phyloP scores from a whole-genome alignment of 2,888 invertebrate genomes.

The Crematogaster levior region DNA sequence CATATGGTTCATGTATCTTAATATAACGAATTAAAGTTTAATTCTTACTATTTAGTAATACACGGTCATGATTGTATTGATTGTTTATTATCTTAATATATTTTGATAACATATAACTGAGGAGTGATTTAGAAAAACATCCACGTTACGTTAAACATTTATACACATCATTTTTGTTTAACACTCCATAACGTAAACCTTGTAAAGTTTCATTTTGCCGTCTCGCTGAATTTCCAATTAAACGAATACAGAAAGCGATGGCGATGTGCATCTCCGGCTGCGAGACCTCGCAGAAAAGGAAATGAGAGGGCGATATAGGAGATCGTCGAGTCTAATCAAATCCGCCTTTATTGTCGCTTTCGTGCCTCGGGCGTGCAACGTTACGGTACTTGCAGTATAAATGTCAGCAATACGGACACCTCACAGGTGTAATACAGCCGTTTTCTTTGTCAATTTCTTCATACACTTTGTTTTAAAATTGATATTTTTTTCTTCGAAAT shows the following conservation, averaged over 20 bases:
- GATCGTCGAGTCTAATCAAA: slow-evolving; percentile 67
- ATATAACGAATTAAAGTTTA: too few species aligned
- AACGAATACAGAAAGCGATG: slow-evolving; percentile 52
- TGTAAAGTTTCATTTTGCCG: slow-evolving; percentile 48
- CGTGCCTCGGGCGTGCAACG: slow-evolving; percentile 30
- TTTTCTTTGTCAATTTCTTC: neutral
- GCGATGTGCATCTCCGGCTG: slow-evolving; percentile 25
- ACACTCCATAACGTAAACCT: neutral
- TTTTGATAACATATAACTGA: neutral
- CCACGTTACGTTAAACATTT: neutral
- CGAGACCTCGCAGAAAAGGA: slow-evolving; percentile 41
- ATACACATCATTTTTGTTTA: neutral
- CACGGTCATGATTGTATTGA: too few species aligned
- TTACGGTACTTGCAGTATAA: slow-evolving; percentile 55
- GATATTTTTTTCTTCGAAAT: slow-evolving; percentile 40
- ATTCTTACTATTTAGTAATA: too few species aligned
- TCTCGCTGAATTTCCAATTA: slow-evolving; percentile 64
- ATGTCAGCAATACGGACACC: slow-evolving; percentile 46
- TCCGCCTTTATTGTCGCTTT: slow-evolving; percentile 61
- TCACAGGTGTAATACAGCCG: slow-evolving; percentile 43
- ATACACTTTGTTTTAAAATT: slow-evolving; percentile 59
- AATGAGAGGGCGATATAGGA: slow-evolving; percentile 53
- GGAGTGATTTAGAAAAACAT: neutral
- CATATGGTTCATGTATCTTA: too few species aligned
- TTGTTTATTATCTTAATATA: neutral